phyloP scores from a whole-genome alignment of 2,797 vertebrate species.

The Sebastes taczanowskii region DNA sequence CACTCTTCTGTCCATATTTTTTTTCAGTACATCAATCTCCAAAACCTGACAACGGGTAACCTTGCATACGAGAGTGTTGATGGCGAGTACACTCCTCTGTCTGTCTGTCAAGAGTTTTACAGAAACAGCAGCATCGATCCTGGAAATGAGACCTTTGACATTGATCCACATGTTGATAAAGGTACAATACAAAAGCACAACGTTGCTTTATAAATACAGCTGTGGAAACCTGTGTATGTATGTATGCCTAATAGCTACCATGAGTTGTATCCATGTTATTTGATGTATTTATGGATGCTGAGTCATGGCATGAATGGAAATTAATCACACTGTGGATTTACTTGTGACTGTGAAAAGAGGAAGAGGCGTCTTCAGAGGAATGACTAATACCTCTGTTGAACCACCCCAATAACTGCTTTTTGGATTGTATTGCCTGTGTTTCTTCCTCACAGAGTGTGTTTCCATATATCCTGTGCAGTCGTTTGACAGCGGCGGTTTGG shows the following conservation, averaged over 20 bases:
- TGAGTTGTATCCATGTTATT: not conserved
- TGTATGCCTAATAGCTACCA: not conserved
- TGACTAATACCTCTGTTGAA: not conserved
- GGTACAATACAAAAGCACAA: constrained; percentile 74
- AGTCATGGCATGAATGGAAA: constrained; percentile 60
- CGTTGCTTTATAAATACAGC: not conserved
- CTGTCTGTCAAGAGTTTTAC: constrained; percentile 90
- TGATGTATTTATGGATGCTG: constrained; percentile 41
- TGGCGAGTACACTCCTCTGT: constrained; percentile 78
- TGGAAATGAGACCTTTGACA: constrained; percentile 90
- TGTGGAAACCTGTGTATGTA: not conserved
- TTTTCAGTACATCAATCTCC: constrained; percentile 86
- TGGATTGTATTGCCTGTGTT: constrained; percentile 24
- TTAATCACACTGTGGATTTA: constrained; percentile 32
- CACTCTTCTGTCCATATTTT: not conserved
- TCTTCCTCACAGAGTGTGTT: constrained; percentile 86
- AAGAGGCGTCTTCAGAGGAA: constrained; percentile 29
- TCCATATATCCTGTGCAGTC: constrained; percentile 80
- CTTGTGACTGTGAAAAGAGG: constrained; percentile 61
- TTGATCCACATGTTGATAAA: constrained; percentile 88
- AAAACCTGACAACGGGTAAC: constrained; percentile 88
- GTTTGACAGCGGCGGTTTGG: constrained; percentile 57
- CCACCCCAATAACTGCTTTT: not conserved
- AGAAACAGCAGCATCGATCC: constrained; percentile 86
- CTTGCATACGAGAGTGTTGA: constrained; percentile 86